Conservation (phyloP, 2,797 vertebrate genomes). For the Halcyon leucocephala region DNA sequence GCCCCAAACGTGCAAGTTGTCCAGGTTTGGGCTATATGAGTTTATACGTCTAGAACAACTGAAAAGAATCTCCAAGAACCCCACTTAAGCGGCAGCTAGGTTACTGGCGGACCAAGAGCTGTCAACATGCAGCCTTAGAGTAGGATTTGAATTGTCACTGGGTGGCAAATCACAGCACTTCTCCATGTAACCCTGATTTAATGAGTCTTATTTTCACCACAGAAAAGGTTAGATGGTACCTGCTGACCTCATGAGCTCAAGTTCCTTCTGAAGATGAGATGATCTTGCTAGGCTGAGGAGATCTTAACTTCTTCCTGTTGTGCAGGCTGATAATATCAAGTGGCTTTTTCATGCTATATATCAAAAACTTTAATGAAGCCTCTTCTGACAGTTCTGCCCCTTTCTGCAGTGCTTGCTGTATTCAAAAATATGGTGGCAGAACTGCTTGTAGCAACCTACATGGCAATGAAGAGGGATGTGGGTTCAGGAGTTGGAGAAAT, state of each 20-base stretch:
- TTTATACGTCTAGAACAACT: not conserved
- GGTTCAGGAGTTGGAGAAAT: not conserved
- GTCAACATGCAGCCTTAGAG: not conserved
- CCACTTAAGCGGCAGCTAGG: not conserved
- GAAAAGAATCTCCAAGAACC: not conserved
- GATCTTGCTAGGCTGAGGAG: not conserved
- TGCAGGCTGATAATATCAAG: not conserved
- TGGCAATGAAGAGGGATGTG: not conserved
- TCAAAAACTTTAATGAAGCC: not conserved
- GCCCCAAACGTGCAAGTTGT: not conserved
- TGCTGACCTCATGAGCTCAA: not conserved
- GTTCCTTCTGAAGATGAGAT: not conserved
- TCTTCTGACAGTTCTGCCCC: not conserved
- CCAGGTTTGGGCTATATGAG: not conserved
- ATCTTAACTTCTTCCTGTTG: not conserved
- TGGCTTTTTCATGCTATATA: not conserved
- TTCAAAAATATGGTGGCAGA: not conserved
- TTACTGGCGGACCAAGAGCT: not conserved
- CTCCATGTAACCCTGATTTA: not conserved
- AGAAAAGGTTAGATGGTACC: not conserved
- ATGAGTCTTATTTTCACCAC: not conserved
- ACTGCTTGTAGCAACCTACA: not conserved
- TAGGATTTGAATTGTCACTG: not conserved
- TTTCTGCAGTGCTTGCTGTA: not conserved
- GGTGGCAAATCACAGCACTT: not conserved